Conservation (phyloP, 2,113 vertebrate species). For the Empidonax alnorum region DNA sequence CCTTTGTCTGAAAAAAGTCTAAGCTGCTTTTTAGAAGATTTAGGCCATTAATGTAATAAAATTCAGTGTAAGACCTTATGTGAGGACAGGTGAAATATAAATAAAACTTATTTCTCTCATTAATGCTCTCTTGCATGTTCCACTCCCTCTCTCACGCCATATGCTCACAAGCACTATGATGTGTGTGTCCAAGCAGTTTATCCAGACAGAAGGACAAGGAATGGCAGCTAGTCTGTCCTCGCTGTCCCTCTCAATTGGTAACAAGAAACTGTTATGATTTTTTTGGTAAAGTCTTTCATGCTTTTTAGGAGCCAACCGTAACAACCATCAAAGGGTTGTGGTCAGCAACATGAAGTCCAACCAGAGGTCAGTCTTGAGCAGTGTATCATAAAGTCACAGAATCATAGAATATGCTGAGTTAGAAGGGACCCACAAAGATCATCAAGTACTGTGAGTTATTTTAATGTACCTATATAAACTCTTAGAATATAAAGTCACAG, state of each 20-base stretch:
- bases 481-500: neutral
- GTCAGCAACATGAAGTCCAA: fast-evolving
- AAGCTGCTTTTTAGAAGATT: neutral
- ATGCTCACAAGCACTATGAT: neutral
- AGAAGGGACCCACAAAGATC: too few relatives aligned
- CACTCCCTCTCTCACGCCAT: neutral
- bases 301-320: neutral
- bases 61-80: neutral
- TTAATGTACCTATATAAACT: neutral
- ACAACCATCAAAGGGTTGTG: neutral
- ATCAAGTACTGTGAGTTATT: neutral
- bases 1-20: neutral
- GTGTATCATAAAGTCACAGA: neutral
- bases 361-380: neutral
- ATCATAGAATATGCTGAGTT: too few relatives aligned
- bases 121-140: neutral
- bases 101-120: neutral
- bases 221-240: neutral
- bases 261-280: neutral
- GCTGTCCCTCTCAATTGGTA: neutral
- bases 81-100: neutral
- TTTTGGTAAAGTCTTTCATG: neutral
- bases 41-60: neutral
- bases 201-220: neutral
- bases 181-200: neutral